These are phyloP conservation scores for Rhegmatorhina hoffmannsi DNA, from an alignment of 2,113 vertebrate species.

Conservation along the genomic window DNA sequence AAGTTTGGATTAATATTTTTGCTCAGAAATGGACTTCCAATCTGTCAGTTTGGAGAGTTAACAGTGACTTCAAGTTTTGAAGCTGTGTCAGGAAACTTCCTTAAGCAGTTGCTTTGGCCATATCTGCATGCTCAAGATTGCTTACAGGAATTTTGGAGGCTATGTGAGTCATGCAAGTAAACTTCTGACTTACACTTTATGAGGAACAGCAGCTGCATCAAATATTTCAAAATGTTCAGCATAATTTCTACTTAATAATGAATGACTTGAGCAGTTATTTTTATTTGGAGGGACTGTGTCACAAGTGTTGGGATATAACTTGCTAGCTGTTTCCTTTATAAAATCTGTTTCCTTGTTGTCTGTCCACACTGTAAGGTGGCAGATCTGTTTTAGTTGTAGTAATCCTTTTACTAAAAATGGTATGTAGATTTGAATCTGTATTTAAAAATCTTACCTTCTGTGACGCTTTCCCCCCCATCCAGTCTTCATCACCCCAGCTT, in stretches of 20 bases:
- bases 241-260: background rate
- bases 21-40: background rate
- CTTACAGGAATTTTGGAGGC: background rate
- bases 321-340: background rate
- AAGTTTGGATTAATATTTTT: background rate
- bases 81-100: background rate
- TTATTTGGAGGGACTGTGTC: background rate
- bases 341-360: background rate
- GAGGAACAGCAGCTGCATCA: background rate
- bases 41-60: background rate
- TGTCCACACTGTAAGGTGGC: background rate
- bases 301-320: background rate
- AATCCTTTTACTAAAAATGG: background rate
- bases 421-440: background rate
- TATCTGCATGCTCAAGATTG: background rate
- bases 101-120: background rate
- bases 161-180: background rate
- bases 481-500: background rate
- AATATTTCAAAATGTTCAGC: background rate
- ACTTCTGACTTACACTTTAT: background rate
- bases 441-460: background rate
- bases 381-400: background rate
- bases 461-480: background rate
- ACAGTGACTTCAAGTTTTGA: background rate
- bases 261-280: background rate